Conservation (phyloP, 2,113 vertebrate genomes). For the Sitta europaea region DNA sequence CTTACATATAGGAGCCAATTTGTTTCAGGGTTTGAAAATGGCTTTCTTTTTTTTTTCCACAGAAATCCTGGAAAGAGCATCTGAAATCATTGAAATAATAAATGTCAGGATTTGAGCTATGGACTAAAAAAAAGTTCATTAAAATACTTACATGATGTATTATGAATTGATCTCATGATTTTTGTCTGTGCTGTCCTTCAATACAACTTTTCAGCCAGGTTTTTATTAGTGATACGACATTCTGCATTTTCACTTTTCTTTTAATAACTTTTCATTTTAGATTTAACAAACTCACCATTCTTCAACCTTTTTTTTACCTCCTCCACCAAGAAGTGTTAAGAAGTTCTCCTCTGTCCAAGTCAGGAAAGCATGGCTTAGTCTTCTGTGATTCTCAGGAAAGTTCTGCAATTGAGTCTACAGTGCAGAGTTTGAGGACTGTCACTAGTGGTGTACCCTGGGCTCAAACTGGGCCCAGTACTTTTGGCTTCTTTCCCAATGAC, state of each 20-base stretch:
- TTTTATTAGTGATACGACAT: background rate
- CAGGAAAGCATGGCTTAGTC: background rate
- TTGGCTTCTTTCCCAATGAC: background rate
- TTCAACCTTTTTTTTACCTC: background rate
- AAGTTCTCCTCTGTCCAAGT: background rate
- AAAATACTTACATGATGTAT: slow-evolving; percentile 21
- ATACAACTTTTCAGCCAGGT: background rate
- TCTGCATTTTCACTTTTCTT: background rate
- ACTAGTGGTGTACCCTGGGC: too few species aligned
- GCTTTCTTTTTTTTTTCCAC: background rate
- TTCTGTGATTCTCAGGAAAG: background rate
- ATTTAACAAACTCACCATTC: background rate
- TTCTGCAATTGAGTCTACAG: background rate
- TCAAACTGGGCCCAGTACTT: background rate
- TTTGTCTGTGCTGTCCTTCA: background rate
- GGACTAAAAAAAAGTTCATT: slow-evolving; percentile 44
- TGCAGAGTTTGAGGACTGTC: background rate
- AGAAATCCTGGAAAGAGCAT: slow-evolving; percentile 40
- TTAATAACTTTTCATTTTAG: background rate
- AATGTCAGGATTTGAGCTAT: slow-evolving; percentile 34
- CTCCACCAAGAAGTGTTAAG: background rate
- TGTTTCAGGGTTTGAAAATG: slow-evolving; percentile 52
- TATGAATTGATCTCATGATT: background rate
- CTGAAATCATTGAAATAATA: slow-evolving; percentile 38
- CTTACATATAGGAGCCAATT: slow-evolving; percentile 51